Base-by-base conservation (phyloP, 2,113 vertebrate genomes). In the Halcyon senegalensis region DNA sequence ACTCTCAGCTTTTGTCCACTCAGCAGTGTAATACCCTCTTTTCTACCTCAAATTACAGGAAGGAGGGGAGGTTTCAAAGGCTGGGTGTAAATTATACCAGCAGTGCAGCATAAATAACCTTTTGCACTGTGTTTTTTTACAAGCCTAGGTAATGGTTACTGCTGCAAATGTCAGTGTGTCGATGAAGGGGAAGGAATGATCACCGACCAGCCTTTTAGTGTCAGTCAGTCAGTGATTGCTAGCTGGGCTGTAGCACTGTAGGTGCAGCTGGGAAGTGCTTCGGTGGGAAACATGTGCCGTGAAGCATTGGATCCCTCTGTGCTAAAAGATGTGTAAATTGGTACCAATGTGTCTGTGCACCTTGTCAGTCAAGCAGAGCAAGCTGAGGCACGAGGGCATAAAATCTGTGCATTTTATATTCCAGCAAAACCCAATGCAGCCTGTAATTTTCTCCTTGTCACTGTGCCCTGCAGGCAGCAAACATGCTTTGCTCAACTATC, bases 361-460 rank as follows among this genome's bases (percentile, higher is more conserved):
- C 81, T 82, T 84, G 77, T 91, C 96, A 92, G 81, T 92, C 80
- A 91, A 88, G 80, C 84, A 93, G 31, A 94, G 74, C 53, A 87
- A 90, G 55, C 70, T 6, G 4, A 70, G 94, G 53, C 18, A 24
- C 28, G 41, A 93, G 28, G 41, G 55, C 37, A 89, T 84, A 79
- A 94, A 94, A 95, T 87, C 80, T 87, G 66, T 55, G 84, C n/a
- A 33, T 82, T 96, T 94, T 94, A 75, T 85, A 44, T 95, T 82
- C 62, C 78, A 59, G 50, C 46, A 94, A 91, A 92, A 82, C 69
- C 69, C 91, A 79, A 41, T 37, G 85, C 44, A 84, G 53, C 18
- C 84, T 96, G 89, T 87, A 94, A 94, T 96, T 94, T 96, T 94
- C 87, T 85, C 78, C 55, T 93, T 94, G 84, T 91, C 89, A 87